These are phyloP conservation scores for Anoplophora glabripennis DNA, from an alignment of 1,140 invertebrate species.

Conservation along the genomic window DNA sequence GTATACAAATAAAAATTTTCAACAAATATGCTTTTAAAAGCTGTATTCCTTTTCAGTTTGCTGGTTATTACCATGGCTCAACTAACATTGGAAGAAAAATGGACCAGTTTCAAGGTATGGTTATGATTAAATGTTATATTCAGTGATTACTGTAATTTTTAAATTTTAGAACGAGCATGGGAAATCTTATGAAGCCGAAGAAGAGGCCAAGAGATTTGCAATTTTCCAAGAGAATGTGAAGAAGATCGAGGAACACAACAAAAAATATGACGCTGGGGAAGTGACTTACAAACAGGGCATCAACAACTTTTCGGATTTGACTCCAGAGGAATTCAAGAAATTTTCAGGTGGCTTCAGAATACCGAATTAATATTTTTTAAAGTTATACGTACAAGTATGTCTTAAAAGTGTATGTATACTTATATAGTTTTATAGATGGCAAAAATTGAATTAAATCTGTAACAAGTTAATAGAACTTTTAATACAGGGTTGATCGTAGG, in stretches of 20 bases:
- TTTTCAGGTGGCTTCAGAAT: not conserved
- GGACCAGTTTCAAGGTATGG: slow-evolving; percentile 8
- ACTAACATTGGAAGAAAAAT: slow-evolving; percentile 8
- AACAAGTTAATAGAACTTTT: too few species aligned
- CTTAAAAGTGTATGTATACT: too few species aligned
- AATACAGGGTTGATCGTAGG: too few species aligned
- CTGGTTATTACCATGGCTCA: not conserved
- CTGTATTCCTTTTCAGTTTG: too few species aligned
- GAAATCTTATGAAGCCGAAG: slow-evolving; percentile 4
- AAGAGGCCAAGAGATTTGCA: slow-evolving; percentile 10
- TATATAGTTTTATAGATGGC: too few species aligned
- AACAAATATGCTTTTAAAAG: too few species aligned
- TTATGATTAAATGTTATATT: not conserved
- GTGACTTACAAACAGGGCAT: slow-evolving; percentile 11
- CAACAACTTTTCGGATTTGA: slow-evolving; percentile 15
- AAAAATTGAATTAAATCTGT: too few species aligned
- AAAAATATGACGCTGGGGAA: slow-evolving; percentile 10
- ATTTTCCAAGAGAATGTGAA: slow-evolving; percentile 19
- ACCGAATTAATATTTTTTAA: too few species aligned
- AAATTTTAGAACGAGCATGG: slow-evolving; percentile 1
- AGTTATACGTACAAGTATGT: too few species aligned
- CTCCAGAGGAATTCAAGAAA: slow-evolving; percentile 6
- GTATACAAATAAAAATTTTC: too few species aligned
- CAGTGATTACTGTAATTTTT: not conserved
- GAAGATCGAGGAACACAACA: slow-evolving; percentile 14